Evolutionary conservation across 2,113 vertebrate species (phyloP), one percentile per base, ranked within the genome.

Genomic region (Stegostoma tigrinum): DNA sequence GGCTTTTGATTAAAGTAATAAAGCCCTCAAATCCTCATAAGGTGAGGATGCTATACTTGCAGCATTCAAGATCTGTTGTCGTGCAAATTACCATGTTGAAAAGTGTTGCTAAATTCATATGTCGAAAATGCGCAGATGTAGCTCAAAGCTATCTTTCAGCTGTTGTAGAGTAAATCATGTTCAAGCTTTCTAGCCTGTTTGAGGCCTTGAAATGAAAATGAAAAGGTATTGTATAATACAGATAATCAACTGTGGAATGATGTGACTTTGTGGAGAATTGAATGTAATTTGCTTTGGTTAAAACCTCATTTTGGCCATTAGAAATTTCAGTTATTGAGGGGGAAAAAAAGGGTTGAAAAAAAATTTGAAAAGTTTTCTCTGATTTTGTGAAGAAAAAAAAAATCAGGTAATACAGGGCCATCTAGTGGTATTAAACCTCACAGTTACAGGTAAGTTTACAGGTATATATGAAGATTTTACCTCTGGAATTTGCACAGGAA

Each of bases 291-390:
- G 21, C 42, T 83, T 83, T 21, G 38, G 38, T 83, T 17, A 83
- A 17, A 42, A 83, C 38, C 80, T 83, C n/a, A 42, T 42, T 45
- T 83, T 23, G 80, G 80, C 3, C 80, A 83, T 83, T 83, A 45
- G 80, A 83, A 83, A 83, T 83, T 42, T 83, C 80, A 83, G 80
- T 83, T 83, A 45, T 45, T 83, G 80, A 83, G 80, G 72, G 48
- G 17, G 7, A 83, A 38, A 21, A 83, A 83, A 23, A 38, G 17
- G 7, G 3, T 6, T 21, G 0, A 0, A 80, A 83, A 5, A 23
- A 42, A 21, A 21, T 83, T 45, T 38, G 23, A 4, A 83, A 83
- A 83, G 38, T 38, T 17, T 83, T 83, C 21, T 83, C n/a, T 42
- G 17, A 17, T 42, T 83, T 83, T 83, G 80, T 45, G 38, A 38